A percentile compares a stretch with the other conserved stretches of the same genome.
Evolutionary conservation across 2,113 vertebrate genomes (phyloP).

Genomic region (Campylomormyrus numenius): DNA sequence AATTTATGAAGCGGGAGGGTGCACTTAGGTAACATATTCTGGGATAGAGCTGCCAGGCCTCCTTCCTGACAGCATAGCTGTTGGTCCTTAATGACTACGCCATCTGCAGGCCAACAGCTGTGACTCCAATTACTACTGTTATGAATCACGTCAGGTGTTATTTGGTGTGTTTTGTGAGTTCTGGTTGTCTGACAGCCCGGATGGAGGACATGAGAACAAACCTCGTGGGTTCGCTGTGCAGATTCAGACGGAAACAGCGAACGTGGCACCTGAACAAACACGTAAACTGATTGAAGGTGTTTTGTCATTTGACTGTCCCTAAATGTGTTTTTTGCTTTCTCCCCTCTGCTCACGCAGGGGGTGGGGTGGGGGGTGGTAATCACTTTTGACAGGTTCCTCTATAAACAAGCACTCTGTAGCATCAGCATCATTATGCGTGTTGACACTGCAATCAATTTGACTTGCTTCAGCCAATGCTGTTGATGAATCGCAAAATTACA

Average conservation of each 20-base stretch:
- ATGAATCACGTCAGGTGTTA: not conserved
- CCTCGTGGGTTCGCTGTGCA: not conserved
- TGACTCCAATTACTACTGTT: not conserved
- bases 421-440: constrained; percentile 46
- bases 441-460: constrained; percentile 49
- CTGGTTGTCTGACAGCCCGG: not conserved
- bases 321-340: constrained; percentile 28
- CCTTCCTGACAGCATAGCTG: not conserved
- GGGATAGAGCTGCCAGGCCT: not conserved
- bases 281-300: constrained; percentile 8
- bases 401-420: constrained; percentile 37
- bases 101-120: not conserved
- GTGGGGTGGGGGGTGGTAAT: constrained; percentile 26
- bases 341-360: not conserved
- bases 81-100: not conserved
- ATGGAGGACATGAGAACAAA: not conserved
- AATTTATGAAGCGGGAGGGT: not conserved
- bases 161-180: not conserved
- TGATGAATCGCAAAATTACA: constrained; percentile 52
- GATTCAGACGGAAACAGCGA: not conserved
- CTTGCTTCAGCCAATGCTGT: constrained; percentile 40
- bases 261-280: not conserved
- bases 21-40: not conserved
- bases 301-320: constrained; percentile 43
- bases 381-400: constrained; percentile 47